These are phyloP conservation scores for Drosophila virilis DNA, from an alignment of 1,140 invertebrate genomes.

Conservation along the genomic window DNA sequence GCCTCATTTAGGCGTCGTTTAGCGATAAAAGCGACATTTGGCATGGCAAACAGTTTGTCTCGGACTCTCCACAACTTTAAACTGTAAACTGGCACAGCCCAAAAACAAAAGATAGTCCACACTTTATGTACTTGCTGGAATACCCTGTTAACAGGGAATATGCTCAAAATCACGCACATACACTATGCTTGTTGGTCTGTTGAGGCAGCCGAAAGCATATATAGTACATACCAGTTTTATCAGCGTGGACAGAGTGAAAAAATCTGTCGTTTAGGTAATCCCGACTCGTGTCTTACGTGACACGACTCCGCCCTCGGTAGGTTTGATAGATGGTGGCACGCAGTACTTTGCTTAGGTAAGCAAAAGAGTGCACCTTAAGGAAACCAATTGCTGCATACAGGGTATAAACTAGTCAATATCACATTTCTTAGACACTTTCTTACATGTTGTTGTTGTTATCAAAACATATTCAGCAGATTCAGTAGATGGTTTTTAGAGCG, in stretches of 20 bases:
- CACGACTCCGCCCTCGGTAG: too few species aligned
- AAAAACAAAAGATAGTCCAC: constrained; percentile 62
- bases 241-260: too few species aligned
- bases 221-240: too few species aligned
- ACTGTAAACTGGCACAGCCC: constrained; percentile 54
- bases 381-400: too few species aligned
- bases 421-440: background rate
- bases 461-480: constrained; percentile 64
- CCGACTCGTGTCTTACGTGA: too few species aligned
- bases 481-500: constrained; percentile 31
- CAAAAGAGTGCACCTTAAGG: too few species aligned
- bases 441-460: constrained; percentile 28
- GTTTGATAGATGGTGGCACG: too few species aligned
- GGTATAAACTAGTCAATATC: too few species aligned
- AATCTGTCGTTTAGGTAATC: too few species aligned
- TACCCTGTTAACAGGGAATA: background rate
- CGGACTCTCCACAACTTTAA: constrained; percentile 56
- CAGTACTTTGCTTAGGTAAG: too few species aligned
- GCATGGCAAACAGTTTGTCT: constrained; percentile 20
- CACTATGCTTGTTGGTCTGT: background rate
- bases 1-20: constrained; percentile 79
- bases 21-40: constrained; percentile 75
- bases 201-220: too few species aligned
- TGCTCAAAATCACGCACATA: background rate
- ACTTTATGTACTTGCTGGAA: constrained; percentile 35